phyloP scores from a whole-genome alignment of 2,888 invertebrate genomes.

The Himalopsyche anomala region DNA sequence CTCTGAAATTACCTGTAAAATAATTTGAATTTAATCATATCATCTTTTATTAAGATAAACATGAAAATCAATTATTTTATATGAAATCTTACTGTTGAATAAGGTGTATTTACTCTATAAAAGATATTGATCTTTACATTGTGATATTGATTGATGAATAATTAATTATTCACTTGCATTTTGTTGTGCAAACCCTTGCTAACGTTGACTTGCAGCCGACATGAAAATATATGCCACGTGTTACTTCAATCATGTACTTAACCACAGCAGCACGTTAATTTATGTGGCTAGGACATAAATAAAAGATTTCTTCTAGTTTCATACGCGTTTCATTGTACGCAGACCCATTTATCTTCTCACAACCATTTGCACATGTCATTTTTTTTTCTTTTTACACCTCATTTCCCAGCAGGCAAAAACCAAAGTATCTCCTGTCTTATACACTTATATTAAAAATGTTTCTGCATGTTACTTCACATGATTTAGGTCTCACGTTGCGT shows the following conservation, averaged over 20 bases:
- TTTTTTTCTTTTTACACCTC: conserved; percentile 28
- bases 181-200: too few species aligned
- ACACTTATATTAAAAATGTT: background rate
- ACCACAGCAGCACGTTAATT: background rate
- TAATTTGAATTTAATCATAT: too few species aligned
- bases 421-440: background rate
- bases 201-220: too few species aligned
- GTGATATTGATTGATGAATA: too few species aligned
- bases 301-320: conserved; percentile 6
- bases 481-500: background rate
- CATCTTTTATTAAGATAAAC: too few species aligned
- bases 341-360: background rate
- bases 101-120: too few species aligned
- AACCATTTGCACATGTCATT: conserved; percentile 40
- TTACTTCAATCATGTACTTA: background rate
- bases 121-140: too few species aligned
- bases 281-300: background rate
- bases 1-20: too few species aligned
- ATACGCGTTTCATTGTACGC: background rate
- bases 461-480: background rate
- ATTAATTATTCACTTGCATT: too few species aligned
- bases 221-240: background rate
- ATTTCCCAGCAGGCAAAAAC: conserved; percentile 14
- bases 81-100: too few species aligned
- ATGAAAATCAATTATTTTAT: too few species aligned